Base-by-base conservation (phyloP, 2,113 vertebrate genomes). In the Mormyrus lacerda region DNA sequence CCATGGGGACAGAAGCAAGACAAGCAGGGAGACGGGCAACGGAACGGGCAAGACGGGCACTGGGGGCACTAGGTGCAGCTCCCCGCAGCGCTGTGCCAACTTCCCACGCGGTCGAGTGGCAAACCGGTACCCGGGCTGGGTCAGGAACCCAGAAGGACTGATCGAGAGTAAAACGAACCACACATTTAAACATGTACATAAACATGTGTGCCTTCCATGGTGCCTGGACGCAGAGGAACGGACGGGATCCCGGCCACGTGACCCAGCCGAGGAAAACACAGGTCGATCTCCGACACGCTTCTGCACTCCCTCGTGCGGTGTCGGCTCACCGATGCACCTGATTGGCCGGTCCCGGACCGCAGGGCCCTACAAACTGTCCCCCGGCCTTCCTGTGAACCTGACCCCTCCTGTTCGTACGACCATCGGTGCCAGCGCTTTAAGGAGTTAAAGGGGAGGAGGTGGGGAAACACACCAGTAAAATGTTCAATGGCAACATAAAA, bases 301-400 rank as follows among this genome's bases (percentile, higher is more conserved):
- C 82, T 0, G 44, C 39, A 24, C 3, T 55, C 53, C 44, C 42
- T 24, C 82, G 47, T 94, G 95, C 92, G 92, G 95, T 95, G 91
- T 95, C 94, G 45, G 95, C 94, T 95, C 94, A 95, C 90, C 94
- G 95, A 92, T 95, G 95, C 94, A 93, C 92, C 94, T 94, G 94
- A 95, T 95, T 96, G 94, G 94, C 93, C 91, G 92, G 95, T 95
- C 94, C 94, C 94, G 95, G 94, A 92, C 93, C 94, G 93, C 92
- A 92, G 94, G 94, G 93, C 94, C 91, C 94, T 95, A 95, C 95
- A 95, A 95, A 95, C 95, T 94, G 93, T 85, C 88, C 73, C 89
- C 87, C 85, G 89, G 89, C 89, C 87, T 89, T 21, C 89, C 55
- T 47, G 79, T 85, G 91, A 88, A 91, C 86, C 51, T 8, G 89